A percentile compares a stretch with the other conserved stretches of the same genome.
Conservation (phyloP, 2,113 vertebrate species). For the Haliaeetus leucogaster region DNA sequence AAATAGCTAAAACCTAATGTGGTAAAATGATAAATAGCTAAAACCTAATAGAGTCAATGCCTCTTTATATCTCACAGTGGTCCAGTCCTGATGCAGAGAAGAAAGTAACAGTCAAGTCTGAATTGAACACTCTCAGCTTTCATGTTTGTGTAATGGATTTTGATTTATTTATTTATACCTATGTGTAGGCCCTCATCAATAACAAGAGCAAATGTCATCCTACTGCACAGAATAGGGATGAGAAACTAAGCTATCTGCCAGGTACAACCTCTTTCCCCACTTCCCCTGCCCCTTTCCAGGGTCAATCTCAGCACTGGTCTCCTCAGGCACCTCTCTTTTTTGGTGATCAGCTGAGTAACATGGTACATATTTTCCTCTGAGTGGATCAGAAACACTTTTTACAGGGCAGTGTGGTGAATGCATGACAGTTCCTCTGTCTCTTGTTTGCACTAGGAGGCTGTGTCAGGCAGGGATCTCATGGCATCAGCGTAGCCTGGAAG, state of each 20-base stretch:
- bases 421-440: background rate
- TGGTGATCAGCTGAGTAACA: background rate
- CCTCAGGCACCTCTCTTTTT: background rate
- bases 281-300: background rate
- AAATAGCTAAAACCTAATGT: slow-evolving; percentile 44
- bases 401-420: background rate
- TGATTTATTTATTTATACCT: background rate
- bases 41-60: slow-evolving; percentile 62
- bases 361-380: background rate
- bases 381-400: background rate
- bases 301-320: background rate
- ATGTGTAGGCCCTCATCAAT: background rate
- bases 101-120: background rate
- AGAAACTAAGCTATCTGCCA: background rate
- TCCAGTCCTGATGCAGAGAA: background rate
- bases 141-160: background rate
- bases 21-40: background rate
- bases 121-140: background rate
- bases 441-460: background rate
- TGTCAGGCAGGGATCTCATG: background rate
- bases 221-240: background rate
- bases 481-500: accelerated
- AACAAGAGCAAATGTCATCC: background rate
- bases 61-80: slow-evolving; percentile 20
- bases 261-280: background rate